Percentiles rank a stretch among this genome's conserved stretches.
Evolutionary conservation across 2,113 vertebrate species (phyloP).

Genomic region (Ochotona curzoniae): DNA sequence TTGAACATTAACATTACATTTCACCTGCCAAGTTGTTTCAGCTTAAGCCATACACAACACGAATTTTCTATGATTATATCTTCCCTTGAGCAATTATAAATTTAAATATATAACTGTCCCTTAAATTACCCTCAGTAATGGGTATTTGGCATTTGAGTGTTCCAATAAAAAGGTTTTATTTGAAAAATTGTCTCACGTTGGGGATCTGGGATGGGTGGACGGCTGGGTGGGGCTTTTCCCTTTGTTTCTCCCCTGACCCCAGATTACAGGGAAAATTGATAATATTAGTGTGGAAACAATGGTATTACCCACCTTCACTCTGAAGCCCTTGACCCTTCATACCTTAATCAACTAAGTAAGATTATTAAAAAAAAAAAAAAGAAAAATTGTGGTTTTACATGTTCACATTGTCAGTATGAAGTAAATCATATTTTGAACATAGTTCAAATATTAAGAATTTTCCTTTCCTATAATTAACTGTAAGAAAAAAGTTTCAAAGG

Average conservation of each 20-base stretch:
- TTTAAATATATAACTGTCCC: background rate
- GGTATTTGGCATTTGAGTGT: slow-evolving; percentile 27
- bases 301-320: no score
- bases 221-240: no score
- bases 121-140: background rate
- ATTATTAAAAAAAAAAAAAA: slow-evolving; percentile 60
- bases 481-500: background rate
- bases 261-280: no score
- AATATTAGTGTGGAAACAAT: no score
- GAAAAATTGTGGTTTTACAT: background rate
- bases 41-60: slow-evolving; percentile 27
- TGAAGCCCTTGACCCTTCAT: no score
- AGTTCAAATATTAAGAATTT: slow-evolving; percentile 42
- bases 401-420: slow-evolving; percentile 56
- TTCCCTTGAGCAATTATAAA: slow-evolving; percentile 55
- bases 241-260: no score
- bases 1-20: slow-evolving; percentile 74
- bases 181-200: slow-evolving; percentile 47
- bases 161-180: slow-evolving; percentile 55
- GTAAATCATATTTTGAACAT: slow-evolving; percentile 24
- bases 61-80: background rate
- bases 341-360: no score
- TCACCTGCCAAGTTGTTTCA: slow-evolving; percentile 51
- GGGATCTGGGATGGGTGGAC: no score
- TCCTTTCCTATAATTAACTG: background rate